Conservation (phyloP, 2,888 invertebrate species). For the Pogonocherus hispidulus region DNA sequence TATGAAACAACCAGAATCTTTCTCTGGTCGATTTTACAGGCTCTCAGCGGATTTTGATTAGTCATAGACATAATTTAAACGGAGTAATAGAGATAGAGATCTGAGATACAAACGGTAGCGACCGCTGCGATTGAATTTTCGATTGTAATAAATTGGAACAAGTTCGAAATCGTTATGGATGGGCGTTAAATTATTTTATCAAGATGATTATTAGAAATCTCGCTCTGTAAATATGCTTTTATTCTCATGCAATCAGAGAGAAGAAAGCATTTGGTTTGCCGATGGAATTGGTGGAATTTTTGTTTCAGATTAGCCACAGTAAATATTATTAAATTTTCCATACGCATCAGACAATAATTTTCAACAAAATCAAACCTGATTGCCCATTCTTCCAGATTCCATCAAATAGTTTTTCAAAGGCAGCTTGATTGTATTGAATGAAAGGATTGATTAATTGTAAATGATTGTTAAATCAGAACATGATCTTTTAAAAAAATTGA, state of each 20-base stretch:
- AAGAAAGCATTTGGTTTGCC: conserved; percentile 9
- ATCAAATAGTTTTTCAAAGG: too few species aligned
- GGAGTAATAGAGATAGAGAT: conserved; percentile 68
- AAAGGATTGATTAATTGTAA: too few species aligned
- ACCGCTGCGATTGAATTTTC: conserved; percentile 66
- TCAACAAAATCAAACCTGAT: too few species aligned
- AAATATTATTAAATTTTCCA: too few species aligned
- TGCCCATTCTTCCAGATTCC: too few species aligned
- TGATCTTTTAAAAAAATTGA: too few species aligned
- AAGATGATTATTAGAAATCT: conserved; percentile 50
- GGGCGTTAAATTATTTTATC: conserved; percentile 62
- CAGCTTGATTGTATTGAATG: too few species aligned
- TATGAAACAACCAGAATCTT: conserved; percentile 11
- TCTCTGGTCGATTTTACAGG: conserved; percentile 57
- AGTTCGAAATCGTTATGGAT: conserved; percentile 64
- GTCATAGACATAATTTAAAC: conserved; percentile 70
- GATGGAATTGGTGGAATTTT: conserved; percentile 21
- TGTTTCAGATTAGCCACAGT: conserved; percentile 6
- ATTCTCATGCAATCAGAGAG: conserved; percentile 20
- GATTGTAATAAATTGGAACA: conserved; percentile 67
- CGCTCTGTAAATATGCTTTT: conserved; percentile 22
- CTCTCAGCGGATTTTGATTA: conserved; percentile 69
- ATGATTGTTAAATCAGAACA: too few species aligned
- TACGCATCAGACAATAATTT: too few species aligned
- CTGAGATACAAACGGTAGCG: conserved; percentile 69